Conservation (phyloP, 2,888 invertebrate genomes). For the Xanthorhoe spadicearia region DNA sequence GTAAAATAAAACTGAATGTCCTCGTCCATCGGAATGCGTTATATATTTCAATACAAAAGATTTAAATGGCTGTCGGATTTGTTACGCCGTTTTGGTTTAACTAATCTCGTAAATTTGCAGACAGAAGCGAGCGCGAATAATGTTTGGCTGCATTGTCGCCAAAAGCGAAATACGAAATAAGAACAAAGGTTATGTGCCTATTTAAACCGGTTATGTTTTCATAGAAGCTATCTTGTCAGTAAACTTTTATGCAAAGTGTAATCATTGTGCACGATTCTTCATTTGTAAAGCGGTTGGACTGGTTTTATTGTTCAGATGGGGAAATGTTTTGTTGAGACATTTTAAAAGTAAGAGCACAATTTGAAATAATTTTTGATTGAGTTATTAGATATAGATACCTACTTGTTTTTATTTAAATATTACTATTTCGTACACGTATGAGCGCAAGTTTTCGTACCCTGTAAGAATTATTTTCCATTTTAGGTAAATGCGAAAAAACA, state of each 20-base stretch:
- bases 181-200: slow-evolving; percentile 20
- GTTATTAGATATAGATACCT: too few relatives aligned
- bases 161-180: slow-evolving; percentile 17
- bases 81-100: slow-evolving; percentile 22
- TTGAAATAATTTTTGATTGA: neutral
- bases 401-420: too few relatives aligned
- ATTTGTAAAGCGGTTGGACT: slow-evolving; percentile 21
- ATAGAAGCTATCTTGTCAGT: slow-evolving; percentile 28
- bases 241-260: slow-evolving; percentile 31
- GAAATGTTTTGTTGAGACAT: slow-evolving; percentile 9
- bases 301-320: slow-evolving; percentile 27
- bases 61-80: slow-evolving; percentile 21
- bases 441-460: too few relatives aligned
- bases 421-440: too few relatives aligned
- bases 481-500: too few relatives aligned
- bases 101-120: slow-evolving; percentile 24
- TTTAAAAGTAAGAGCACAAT: slow-evolving; percentile 2
- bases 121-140: slow-evolving; percentile 11
- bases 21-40: slow-evolving; percentile 20
- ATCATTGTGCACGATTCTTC: slow-evolving; percentile 28
- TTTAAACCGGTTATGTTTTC: slow-evolving; percentile 26
- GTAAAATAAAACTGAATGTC: slow-evolving; percentile 25
- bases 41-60: slow-evolving; percentile 29
- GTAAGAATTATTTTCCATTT: too few relatives aligned
- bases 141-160: slow-evolving; percentile 26